Base-by-base conservation (phyloP, 2,113 vertebrate genomes). In the Peromyscus polionotus region DNA sequence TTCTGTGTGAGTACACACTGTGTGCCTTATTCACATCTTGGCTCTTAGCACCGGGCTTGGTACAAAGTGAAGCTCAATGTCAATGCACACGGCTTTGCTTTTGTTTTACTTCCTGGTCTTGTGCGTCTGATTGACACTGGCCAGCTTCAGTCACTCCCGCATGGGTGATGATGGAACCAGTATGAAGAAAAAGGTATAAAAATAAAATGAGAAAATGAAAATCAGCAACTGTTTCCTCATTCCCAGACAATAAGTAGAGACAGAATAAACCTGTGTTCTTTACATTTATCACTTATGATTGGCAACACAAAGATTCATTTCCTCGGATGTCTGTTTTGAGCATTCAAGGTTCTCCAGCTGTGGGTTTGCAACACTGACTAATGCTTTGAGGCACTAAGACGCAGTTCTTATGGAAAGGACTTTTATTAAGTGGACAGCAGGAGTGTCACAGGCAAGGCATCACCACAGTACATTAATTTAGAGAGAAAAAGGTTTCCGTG, bases 381-480 rank as follows among this genome's bases (percentile, higher is more conserved):
- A 91, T 92, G 94, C 51, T 92, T 86, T 88, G 88, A 97, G 97
- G 91, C 95, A 91, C 79, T 86, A 68, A 97, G 93, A 93, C 42
- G 39, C 63, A 51, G 91, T 96, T 96, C 76, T 92, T 90, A 65
- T 24, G 61, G 75, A 75, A 93, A 97, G 48, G 81, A 87, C 94
- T 97, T 97, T 96, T 89, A 97, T 94, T 97, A 98, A 97, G 95
- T 96, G 97, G 97, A 95, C 81, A 95, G 84, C 42, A 70, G 90
- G 59, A 73, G 33, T 94, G 83, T 97, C 90, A 94, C 87, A 0
- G 3, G 96, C 96, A 93, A 97, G 89, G 83, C 96, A 97, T 97
- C 97, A 98, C 91, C 97, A 91, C 94, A 95, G 77, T 87, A 97
- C 11, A 2, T 96, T 98, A 96, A 98, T 98, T 98, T 98, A 95